Percentiles rank a stretch among this genome's conserved stretches.
Conservation (phyloP, 2,888 invertebrate genomes). For the Habrosyne pyritoides region DNA sequence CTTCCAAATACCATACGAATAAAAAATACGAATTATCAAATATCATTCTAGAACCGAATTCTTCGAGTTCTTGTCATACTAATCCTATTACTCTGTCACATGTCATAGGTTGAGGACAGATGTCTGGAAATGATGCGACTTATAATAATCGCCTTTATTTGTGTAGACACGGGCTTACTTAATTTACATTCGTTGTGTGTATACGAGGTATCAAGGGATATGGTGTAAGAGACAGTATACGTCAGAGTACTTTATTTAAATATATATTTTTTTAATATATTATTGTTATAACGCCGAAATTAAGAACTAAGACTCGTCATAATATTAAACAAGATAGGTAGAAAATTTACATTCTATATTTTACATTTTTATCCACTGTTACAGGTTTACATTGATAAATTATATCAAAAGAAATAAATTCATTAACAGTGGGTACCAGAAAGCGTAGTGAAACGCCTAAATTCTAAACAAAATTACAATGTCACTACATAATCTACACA, state of each 20-base stretch:
- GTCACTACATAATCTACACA: not conserved
- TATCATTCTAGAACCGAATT: slow-evolving; percentile 47
- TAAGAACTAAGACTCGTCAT: too few relatives aligned
- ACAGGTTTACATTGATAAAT: too few relatives aligned
- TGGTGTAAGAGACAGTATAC: slow-evolving; percentile 20
- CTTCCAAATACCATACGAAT: slow-evolving; percentile 39
- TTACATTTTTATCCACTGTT: too few relatives aligned
- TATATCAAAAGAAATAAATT: too few relatives aligned
- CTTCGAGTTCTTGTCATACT: slow-evolving; percentile 48
- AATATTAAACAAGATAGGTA: too few relatives aligned
- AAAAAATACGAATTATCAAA: slow-evolving; percentile 34
- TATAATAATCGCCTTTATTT: slow-evolving; percentile 42
- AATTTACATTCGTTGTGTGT: slow-evolving; percentile 27
- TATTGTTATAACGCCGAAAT: too few relatives aligned
- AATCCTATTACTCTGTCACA: slow-evolving; percentile 69
- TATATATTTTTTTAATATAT: too few relatives aligned
- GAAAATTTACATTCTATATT: too few relatives aligned
- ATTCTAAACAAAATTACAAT: slow-evolving; percentile 19
- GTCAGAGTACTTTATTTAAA: too few relatives aligned
- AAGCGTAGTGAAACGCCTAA: too few relatives aligned
- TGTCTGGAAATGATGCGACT: slow-evolving; percentile 34
- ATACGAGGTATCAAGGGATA: slow-evolving; percentile 3
- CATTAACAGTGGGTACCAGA: too few relatives aligned
- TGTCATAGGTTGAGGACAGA: slow-evolving; percentile 45
- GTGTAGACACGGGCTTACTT: slow-evolving; percentile 29